These are phyloP conservation scores for Physocephala rufipes DNA, from an alignment of 2,888 invertebrate species.

Conservation along the genomic window DNA sequence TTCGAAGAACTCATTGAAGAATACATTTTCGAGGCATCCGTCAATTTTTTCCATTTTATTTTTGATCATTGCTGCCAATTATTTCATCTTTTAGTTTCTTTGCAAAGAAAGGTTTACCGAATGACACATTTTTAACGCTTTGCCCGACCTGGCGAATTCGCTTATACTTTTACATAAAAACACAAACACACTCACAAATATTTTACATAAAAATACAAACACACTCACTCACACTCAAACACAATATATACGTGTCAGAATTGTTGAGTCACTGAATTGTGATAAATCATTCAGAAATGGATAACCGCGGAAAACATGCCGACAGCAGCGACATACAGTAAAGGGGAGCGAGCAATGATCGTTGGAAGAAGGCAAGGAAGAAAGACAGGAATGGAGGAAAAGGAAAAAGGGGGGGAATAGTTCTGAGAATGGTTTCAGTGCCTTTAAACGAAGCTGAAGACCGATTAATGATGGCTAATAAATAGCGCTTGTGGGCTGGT, in stretches of 20 bases:
- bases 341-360: slow-evolving; percentile 44
- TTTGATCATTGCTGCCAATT: slow-evolving; percentile 22
- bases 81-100: not conserved
- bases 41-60: not conserved
- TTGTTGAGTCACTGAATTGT: slow-evolving; percentile 59
- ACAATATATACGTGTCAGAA: slow-evolving; percentile 47
- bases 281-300: slow-evolving; percentile 58
- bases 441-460: not conserved
- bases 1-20: not conserved
- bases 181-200: slow-evolving; percentile 20
- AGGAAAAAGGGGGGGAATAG: not conserved
- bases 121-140: slow-evolving; percentile 49
- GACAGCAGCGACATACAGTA: slow-evolving; percentile 51
- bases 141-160: too few species aligned
- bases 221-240: too few species aligned
- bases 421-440: too few species aligned
- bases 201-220: not conserved
- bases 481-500: slow-evolving; percentile 22
- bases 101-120: slow-evolving; percentile 43
- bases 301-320: slow-evolving; percentile 57
- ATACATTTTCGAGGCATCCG: not conserved
- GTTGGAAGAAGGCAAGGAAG: slow-evolving; percentile 12
- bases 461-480: slow-evolving; percentile 13
- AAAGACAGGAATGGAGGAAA: not conserved
- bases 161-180: too few species aligned